Conservation (phyloP, 2,797 vertebrate genomes). For the Apogon talboti region DNA sequence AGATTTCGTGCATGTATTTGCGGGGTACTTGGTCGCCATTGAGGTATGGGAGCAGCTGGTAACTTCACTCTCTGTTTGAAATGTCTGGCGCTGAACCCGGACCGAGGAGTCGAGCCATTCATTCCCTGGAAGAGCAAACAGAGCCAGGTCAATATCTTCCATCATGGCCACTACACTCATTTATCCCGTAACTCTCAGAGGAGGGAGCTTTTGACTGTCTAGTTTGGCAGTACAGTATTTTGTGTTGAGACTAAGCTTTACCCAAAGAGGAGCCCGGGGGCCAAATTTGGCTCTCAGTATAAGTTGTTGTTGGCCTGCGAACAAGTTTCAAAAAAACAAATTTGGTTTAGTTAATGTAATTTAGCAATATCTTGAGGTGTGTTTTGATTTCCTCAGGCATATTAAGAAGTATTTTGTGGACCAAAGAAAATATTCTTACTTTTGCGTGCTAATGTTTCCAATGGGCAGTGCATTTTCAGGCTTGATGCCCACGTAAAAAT, state of each 20-base stretch:
- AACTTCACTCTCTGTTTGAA: slow-evolving; percentile 67
- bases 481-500: slow-evolving; percentile 6
- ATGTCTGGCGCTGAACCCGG: slow-evolving; percentile 62
- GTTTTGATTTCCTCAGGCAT: slow-evolving; percentile 60
- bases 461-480: slow-evolving; percentile 9
- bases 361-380: slow-evolving; percentile 61
- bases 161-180: slow-evolving; percentile 34
- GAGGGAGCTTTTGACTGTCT: slow-evolving; percentile 43
- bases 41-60: slow-evolving; percentile 79
- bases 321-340: slow-evolving; percentile 26
- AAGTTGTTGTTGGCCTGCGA: slow-evolving; percentile 52
- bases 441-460: slow-evolving; percentile 33
- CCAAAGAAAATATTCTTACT: slow-evolving; percentile 52
- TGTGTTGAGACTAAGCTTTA: slow-evolving; percentile 42
- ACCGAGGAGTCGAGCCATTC: slow-evolving; percentile 53
- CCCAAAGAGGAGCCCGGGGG: slow-evolving; percentile 38
- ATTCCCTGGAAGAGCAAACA: slow-evolving; percentile 53
- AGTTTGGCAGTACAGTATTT: slow-evolving; percentile 41
- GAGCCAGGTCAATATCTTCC: slow-evolving; percentile 61
- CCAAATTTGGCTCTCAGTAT: slow-evolving; percentile 38
- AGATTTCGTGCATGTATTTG: slow-evolving; percentile 65
- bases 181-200: slow-evolving; percentile 23
- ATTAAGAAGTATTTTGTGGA: slow-evolving; percentile 52
- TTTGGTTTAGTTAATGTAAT: slow-evolving; percentile 50
- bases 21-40: slow-evolving; percentile 55